These are phyloP conservation scores for Panthera leo DNA, from an alignment of 2,113 vertebrate genomes.

Conservation along the genomic window DNA sequence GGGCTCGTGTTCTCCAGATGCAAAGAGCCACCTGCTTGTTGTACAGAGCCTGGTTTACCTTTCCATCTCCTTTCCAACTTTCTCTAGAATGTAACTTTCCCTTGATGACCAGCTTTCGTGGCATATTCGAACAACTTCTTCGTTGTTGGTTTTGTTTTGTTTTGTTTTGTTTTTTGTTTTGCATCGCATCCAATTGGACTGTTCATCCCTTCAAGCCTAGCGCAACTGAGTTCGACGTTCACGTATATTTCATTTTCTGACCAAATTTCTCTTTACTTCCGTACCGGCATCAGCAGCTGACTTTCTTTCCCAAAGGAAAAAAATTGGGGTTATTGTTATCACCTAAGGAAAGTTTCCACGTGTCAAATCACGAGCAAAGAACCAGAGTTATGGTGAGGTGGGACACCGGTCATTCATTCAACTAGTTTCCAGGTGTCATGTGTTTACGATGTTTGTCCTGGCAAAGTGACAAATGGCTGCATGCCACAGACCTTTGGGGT, in stretches of 20 bases:
- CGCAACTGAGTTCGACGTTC: background rate
- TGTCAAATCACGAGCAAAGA: background rate
- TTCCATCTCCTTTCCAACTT: background rate
- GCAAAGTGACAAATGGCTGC: background rate
- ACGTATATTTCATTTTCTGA: background rate
- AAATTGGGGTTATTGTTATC: background rate
- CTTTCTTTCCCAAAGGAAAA: background rate
- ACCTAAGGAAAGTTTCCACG: background rate
- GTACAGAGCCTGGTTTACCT: background rate
- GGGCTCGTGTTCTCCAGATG: background rate
- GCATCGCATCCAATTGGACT: background rate
- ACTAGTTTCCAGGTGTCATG: background rate
- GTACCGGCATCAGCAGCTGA: background rate
- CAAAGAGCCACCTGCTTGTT: background rate
- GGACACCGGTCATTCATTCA: background rate
- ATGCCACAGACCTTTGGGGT: background rate
- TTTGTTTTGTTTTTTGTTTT: too few relatives aligned
- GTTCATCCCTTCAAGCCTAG: background rate
- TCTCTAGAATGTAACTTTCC: background rate
- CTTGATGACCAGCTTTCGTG: background rate
- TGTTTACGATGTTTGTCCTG: background rate
- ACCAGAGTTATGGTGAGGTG: background rate
- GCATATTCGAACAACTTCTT: background rate
- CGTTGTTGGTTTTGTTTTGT: background rate
- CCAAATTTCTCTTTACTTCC: constrained; percentile 2